Conservation (phyloP, 2,797 vertebrate genomes). For the Pitangus sulphuratus region DNA sequence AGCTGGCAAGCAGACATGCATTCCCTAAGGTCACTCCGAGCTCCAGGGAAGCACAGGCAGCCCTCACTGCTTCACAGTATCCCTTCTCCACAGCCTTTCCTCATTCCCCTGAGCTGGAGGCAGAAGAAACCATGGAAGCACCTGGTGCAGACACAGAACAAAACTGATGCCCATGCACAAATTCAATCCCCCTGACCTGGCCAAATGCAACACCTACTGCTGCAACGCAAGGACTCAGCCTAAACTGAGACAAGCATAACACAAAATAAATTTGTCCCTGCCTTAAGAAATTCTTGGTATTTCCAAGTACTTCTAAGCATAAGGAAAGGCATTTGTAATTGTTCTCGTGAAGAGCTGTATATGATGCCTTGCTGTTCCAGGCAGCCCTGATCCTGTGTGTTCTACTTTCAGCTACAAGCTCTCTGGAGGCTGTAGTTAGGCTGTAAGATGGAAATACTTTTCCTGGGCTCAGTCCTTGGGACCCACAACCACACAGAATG, state of each 20-base stretch:
- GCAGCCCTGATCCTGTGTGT: neutral
- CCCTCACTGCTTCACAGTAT: too few species aligned
- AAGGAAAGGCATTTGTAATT: neutral
- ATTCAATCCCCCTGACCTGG: accelerated
- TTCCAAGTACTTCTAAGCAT: neutral
- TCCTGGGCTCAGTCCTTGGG: neutral
- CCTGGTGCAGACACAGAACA: neutral
- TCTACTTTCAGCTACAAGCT: neutral
- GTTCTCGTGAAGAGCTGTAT: neutral
- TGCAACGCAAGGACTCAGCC: neutral
- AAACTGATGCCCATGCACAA: neutral
- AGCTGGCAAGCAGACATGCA: neutral
- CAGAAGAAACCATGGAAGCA: neutral
- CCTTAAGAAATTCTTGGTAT: neutral
- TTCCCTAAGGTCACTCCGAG: neutral
- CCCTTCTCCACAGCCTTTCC: neutral
- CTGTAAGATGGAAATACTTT: neutral
- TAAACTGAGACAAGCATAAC: neutral
- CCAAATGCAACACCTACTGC: accelerated
- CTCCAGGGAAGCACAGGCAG: neutral
- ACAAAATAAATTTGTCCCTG: neutral
- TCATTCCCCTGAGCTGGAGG: accelerated
- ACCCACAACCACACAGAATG: neutral
- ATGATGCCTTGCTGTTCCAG: accelerated
- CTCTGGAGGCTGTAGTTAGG: neutral